Evolutionary conservation across 2,113 vertebrate genomes (phyloP).

Genomic region (Nicator chloris): DNA sequence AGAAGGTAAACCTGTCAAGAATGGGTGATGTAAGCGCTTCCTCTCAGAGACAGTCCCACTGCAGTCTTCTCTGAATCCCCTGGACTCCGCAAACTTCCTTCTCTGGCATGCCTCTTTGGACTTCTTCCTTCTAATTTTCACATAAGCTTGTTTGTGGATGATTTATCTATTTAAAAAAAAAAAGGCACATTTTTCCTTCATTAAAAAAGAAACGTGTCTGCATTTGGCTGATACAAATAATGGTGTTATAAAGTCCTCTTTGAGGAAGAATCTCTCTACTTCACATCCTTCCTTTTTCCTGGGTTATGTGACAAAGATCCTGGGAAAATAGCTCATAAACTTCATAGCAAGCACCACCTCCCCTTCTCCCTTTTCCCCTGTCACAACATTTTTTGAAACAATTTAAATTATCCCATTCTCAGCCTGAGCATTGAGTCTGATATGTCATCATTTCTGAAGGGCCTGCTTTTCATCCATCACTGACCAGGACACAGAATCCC

Average conservation of each 20-base stretch:
- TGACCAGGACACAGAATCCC: not conserved
- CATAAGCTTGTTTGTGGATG: not conserved
- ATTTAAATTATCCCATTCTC: not conserved
- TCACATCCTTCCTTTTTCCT: not conserved
- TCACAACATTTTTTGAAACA: not conserved
- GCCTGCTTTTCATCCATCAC: not conserved
- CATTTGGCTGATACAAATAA: not conserved
- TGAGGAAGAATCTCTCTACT: not conserved
- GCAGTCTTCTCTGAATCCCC: not conserved
- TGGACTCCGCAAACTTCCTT: not conserved
- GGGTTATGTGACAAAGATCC: not conserved
- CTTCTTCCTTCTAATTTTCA: conserved; percentile 1
- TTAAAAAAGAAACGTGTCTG: not conserved
- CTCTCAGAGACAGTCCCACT: conserved; percentile 7
- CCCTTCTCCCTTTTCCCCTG: not conserved
- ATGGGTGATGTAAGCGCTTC: not conserved
- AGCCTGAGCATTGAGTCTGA: not conserved
- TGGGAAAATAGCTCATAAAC: not conserved
- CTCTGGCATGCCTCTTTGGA: conserved; percentile 22
- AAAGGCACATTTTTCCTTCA: not conserved
- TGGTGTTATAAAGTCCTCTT: not conserved
- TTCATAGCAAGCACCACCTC: not conserved
- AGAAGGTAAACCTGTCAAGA: not conserved
- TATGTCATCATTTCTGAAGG: not conserved
- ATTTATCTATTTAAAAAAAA: not conserved